phyloP scores from a whole-genome alignment of 2,113 vertebrate species.

The Ramphastos sulfuratus region DNA sequence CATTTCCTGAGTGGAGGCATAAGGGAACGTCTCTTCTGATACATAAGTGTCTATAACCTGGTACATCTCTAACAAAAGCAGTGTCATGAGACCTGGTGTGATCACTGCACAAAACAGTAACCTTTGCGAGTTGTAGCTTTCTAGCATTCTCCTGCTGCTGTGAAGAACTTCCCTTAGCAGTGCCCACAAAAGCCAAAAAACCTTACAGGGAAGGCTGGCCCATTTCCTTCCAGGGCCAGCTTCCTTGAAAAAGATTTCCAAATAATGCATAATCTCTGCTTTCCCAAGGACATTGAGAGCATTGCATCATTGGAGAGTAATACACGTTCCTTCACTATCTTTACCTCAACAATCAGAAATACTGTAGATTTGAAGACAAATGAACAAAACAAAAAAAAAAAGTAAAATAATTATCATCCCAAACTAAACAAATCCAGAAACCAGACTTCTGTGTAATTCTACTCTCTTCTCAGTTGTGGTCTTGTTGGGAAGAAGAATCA shows the following conservation, averaged over 20 bases:
- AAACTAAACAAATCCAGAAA: not conserved
- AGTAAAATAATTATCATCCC: not conserved
- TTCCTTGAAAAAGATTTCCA: not conserved
- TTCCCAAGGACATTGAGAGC: not conserved
- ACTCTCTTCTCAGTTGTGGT: not conserved
- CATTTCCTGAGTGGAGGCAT: not conserved
- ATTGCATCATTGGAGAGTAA: not conserved
- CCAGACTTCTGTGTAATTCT: not conserved
- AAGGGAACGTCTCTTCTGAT: not conserved
- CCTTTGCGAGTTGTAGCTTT: not conserved
- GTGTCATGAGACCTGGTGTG: not conserved
- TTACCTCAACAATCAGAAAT: not conserved
- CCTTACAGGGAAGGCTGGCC: not conserved
- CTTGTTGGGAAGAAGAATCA: not conserved
- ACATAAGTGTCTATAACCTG: not conserved
- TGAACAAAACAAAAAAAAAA: not conserved
- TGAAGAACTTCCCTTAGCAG: not conserved
- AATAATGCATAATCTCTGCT: not conserved
- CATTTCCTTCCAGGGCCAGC: not conserved
- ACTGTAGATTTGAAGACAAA: not conserved
- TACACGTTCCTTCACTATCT: not conserved
- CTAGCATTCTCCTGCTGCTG: not conserved
- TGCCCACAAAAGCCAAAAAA: not conserved
- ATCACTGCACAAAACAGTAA: not conserved
- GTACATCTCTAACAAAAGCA: not conserved